Percentiles rank a stretch among this genome's conserved stretches.
phyloP scores from a whole-genome alignment of 2,113 vertebrate genomes.

The Catharus bicknelli region DNA sequence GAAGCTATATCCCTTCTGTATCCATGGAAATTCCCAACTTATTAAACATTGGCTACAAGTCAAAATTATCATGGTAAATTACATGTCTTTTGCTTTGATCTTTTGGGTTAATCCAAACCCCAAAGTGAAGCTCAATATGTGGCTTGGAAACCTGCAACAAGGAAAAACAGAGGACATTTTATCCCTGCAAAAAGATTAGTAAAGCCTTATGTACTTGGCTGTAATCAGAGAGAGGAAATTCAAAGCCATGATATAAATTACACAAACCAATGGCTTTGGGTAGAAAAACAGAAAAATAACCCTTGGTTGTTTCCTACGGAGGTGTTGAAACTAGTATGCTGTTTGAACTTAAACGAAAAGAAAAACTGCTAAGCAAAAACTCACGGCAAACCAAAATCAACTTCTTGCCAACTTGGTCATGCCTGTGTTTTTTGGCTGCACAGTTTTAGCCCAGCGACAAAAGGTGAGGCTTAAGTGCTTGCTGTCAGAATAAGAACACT shows the following conservation, averaged over 20 bases:
- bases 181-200: background rate
- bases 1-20: background rate
- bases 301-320: background rate
- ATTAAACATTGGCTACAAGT: background rate
- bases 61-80: background rate
- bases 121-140: background rate
- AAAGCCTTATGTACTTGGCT: background rate
- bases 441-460: background rate
- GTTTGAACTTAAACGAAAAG: background rate
- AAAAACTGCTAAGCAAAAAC: background rate
- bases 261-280: background rate
- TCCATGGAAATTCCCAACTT: background rate
- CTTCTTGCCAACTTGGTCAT: background rate
- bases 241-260: background rate
- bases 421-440: background rate
- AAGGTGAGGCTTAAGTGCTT: background rate
- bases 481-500: background rate
- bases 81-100: conserved; percentile 17
- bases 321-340: background rate
- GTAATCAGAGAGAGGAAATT: background rate
- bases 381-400: background rate
- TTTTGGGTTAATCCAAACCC: background rate
- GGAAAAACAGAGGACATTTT: background rate
- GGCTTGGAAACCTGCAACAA: background rate
- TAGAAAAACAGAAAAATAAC: background rate